Conservation (phyloP, 2,113 vertebrate species). For the Tachysurus vachellii region DNA sequence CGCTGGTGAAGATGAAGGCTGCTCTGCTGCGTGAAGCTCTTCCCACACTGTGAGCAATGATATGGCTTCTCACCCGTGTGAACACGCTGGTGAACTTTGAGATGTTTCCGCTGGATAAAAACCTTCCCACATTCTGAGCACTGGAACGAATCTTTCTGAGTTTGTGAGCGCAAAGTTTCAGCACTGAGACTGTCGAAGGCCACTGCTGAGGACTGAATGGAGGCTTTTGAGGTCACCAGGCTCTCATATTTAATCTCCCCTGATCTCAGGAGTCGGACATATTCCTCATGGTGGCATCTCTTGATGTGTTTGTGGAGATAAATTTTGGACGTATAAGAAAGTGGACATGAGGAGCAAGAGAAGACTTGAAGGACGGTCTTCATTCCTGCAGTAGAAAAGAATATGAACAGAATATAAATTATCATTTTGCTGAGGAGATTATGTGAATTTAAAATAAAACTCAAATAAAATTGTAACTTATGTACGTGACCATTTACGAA, state of each 20-base stretch:
- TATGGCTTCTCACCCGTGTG: conserved; percentile 14
- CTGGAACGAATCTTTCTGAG: background rate
- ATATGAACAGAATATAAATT: background rate
- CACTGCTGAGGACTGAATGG: fast-evolving
- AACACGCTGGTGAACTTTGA: conserved; percentile 8
- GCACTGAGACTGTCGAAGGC: no score
- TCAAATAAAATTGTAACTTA: background rate
- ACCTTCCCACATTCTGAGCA: background rate
- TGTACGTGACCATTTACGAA: background rate
- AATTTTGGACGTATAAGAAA: conserved; percentile 10
- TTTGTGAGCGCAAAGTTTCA: background rate
- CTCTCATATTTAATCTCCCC: conserved; percentile 13
- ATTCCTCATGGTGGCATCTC: conserved; percentile 14
- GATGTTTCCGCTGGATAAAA: conserved; percentile 1
- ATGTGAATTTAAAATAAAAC: background rate
- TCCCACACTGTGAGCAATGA: conserved; percentile 6
- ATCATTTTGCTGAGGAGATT: background rate
- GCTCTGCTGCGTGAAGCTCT: background rate
- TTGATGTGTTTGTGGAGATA: conserved; percentile 27
- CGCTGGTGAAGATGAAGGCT: background rate
- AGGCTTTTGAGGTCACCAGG: background rate
- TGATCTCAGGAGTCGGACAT: conserved; percentile 6
- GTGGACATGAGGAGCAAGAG: conserved; percentile 1
- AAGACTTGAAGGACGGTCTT: background rate
- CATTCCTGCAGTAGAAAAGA: background rate